A percentile compares a stretch with the other conserved stretches of the same genome.
phyloP scores from a whole-genome alignment of 2,888 invertebrate species.

The Trypoxylon attenuatum region DNA sequence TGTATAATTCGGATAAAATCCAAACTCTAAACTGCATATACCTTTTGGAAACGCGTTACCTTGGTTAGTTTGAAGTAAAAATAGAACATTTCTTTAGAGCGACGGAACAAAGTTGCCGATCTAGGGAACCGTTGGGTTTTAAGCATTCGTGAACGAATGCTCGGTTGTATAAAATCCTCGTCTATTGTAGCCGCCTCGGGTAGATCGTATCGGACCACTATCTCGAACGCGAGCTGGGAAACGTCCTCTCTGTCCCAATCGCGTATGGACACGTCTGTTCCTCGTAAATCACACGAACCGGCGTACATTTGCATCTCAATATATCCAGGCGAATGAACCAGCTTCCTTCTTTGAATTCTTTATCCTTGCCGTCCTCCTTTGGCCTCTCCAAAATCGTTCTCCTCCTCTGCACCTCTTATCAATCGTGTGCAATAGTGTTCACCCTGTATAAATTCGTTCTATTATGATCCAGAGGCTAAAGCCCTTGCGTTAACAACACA shows the following conservation, averaged over 20 bases:
- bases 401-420: background rate
- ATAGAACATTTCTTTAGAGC: too few relatives aligned
- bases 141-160: too few relatives aligned
- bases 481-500: too few relatives aligned
- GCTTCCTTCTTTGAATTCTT: constrained; percentile 13
- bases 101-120: constrained; percentile 19
- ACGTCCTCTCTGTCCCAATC: constrained; percentile 32
- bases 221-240: constrained; percentile 34
- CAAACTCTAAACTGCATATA: too few relatives aligned
- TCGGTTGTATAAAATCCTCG: constrained; percentile 29
- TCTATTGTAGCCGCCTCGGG: constrained; percentile 39
- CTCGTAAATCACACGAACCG: constrained; percentile 61
- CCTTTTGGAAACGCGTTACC: too few relatives aligned
- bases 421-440: too few relatives aligned
- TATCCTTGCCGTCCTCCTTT: constrained; percentile 1
- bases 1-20: too few relatives aligned
- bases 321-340: constrained; percentile 37
- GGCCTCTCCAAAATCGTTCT: too few relatives aligned
- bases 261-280: constrained; percentile 49
- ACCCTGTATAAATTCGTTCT: too few relatives aligned
- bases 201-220: constrained; percentile 51
- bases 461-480: too few relatives aligned
- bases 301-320: constrained; percentile 63
- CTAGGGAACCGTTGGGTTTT: too few relatives aligned
- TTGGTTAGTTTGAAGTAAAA: too few relatives aligned